A percentile compares a stretch with the other conserved stretches of the same genome.
Conservation (phyloP, 2,113 vertebrate species). For the Zosterops lateralis region DNA sequence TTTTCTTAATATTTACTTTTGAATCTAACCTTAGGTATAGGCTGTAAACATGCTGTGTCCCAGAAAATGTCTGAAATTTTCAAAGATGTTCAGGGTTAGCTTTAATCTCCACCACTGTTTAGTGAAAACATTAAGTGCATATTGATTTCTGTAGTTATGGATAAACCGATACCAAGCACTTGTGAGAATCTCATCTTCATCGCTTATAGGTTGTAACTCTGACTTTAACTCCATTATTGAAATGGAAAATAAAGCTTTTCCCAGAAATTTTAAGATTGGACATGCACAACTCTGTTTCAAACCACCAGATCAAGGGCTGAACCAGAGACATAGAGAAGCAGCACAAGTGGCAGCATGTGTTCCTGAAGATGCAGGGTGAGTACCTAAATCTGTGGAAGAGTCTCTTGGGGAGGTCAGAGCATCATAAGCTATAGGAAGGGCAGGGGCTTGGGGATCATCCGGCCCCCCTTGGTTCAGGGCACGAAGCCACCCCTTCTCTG, state of each 20-base stretch:
- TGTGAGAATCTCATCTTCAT: background rate
- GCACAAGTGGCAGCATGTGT: fast-evolving
- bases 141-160: background rate
- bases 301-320: background rate
- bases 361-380: background rate
- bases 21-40: background rate
- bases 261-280: background rate
- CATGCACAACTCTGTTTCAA: background rate
- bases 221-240: background rate
- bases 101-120: background rate
- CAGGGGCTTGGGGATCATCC: fast-evolving
- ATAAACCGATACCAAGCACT: background rate
- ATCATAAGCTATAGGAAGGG: background rate
- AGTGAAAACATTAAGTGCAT: background rate
- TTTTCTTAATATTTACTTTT: background rate
- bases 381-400: background rate
- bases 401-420: fast-evolving
- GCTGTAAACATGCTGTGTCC: background rate
- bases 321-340: background rate
- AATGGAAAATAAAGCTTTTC: background rate
- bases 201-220: background rate
- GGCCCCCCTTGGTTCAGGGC: fast-evolving
- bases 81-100: background rate
- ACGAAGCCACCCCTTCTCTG: fast-evolving
- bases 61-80: background rate